Conservation (phyloP, 2,888 invertebrate genomes). For the Epistrophe eligans region DNA sequence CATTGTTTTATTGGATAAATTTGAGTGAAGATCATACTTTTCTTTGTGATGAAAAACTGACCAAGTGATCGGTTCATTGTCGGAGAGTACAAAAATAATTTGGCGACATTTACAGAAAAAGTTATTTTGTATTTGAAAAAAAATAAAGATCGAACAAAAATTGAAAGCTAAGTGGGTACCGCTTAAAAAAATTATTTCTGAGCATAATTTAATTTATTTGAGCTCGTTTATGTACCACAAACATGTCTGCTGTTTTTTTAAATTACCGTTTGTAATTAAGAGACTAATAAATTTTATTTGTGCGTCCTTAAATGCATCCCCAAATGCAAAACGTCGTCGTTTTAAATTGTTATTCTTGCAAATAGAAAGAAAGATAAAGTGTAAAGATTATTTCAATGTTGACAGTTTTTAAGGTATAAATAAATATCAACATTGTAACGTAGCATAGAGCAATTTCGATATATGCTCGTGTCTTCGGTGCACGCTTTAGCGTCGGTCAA, state of each 20-base stretch:
- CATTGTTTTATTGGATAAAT: background rate
- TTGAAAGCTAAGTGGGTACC: background rate
- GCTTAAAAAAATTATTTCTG: background rate
- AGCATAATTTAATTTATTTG: slow-evolving; percentile 12
- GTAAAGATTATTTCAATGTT: slow-evolving; percentile 19
- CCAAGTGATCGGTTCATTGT: background rate
- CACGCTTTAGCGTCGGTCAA: slow-evolving; percentile 9
- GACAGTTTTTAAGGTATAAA: slow-evolving; percentile 15
- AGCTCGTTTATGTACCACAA: background rate
- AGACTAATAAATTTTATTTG: background rate
- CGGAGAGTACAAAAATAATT: slow-evolving; percentile 4
- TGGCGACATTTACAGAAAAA: background rate
- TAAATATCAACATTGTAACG: slow-evolving; percentile 29
- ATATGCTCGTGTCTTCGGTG: background rate
- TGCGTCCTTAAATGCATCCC: slow-evolving; percentile 15
- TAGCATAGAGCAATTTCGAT: background rate
- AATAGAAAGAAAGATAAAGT: background rate
- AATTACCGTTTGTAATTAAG: slow-evolving; percentile 4
- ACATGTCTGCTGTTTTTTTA: background rate
- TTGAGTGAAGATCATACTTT: slow-evolving; percentile 2
- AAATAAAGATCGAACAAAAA: slow-evolving; percentile 12
- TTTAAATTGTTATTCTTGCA: slow-evolving; percentile 21
- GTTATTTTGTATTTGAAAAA: background rate
- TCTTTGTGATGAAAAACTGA: background rate
- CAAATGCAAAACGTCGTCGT: slow-evolving; percentile 14